Conservation (phyloP, 37 sponge, comb jelly and placozoan genomes). For the Mnemiopsis leidyi region DNA sequence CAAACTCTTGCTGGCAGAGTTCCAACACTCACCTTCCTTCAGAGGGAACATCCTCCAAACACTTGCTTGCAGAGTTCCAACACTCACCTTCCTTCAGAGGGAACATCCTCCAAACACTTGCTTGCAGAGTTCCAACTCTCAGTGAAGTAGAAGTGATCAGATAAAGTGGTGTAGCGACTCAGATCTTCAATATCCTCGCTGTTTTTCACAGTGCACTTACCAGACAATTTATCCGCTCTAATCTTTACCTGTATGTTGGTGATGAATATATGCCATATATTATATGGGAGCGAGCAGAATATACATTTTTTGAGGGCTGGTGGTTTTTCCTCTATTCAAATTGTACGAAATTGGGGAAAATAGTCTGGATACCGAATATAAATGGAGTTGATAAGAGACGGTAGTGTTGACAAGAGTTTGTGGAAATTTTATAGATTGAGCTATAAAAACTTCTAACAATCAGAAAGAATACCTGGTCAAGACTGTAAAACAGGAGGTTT, state of each 20-base stretch:
- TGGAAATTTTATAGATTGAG: too few relatives aligned
- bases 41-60: slow-evolving; percentile 39
- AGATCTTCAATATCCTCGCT: slow-evolving; percentile 70
- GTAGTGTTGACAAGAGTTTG: too few relatives aligned
- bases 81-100: slow-evolving; percentile 37
- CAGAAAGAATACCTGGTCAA: slow-evolving; percentile 66
- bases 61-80: slow-evolving; percentile 2
- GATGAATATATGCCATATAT: too few relatives aligned
- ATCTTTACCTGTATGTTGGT: slow-evolving; percentile 71
- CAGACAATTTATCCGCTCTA: slow-evolving; percentile 71
- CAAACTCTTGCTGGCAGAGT: background rate
- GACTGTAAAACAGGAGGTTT: slow-evolving; percentile 80
- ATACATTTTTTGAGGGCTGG: too few relatives aligned
- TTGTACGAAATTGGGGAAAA: too few relatives aligned
- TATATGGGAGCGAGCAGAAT: too few relatives aligned
- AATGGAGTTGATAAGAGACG: too few relatives aligned
- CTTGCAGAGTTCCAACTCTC: slow-evolving; percentile 67
- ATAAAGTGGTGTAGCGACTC: slow-evolving; percentile 68
- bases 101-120: slow-evolving; percentile 35
- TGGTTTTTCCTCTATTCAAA: too few relatives aligned
- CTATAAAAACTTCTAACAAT: background rate
- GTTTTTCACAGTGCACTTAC: slow-evolving; percentile 74
- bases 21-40: background rate
- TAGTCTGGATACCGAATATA: too few relatives aligned
- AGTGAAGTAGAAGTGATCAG: slow-evolving; percentile 76